phyloP scores from a whole-genome alignment of 2,113 vertebrate genomes.

The Anolis carolinensis region DNA sequence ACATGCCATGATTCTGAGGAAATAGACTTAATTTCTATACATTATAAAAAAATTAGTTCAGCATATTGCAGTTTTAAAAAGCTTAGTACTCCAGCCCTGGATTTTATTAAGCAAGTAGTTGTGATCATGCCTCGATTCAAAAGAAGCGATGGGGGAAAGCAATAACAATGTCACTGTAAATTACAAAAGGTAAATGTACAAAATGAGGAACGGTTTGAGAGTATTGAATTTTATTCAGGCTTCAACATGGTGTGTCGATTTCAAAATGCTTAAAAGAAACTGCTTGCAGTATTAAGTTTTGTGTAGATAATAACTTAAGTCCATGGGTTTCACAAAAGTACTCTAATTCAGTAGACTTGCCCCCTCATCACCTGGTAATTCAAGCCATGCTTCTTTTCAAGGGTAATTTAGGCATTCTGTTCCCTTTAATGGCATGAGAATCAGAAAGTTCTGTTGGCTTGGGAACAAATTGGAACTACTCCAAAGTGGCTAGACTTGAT shows the following conservation, averaged over 20 bases:
- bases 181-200: slow-evolving; percentile 5
- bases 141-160: slow-evolving; percentile 9
- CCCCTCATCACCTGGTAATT: slow-evolving; percentile 13
- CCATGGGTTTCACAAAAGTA: neutral
- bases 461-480: slow-evolving; percentile 28
- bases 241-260: slow-evolving; percentile 16
- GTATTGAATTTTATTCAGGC: slow-evolving; percentile 38
- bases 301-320: slow-evolving; percentile 31
- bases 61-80: neutral
- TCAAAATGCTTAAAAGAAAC: slow-evolving; percentile 36
- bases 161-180: slow-evolving; percentile 4
- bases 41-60: neutral
- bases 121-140: slow-evolving; percentile 20
- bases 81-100: slow-evolving; percentile 5
- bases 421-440: slow-evolving; percentile 42
- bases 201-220: slow-evolving; percentile 20
- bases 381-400: slow-evolving; percentile 55
- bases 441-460: slow-evolving; percentile 41
- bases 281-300: slow-evolving; percentile 44
- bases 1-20: neutral
- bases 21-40: neutral
- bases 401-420: slow-evolving; percentile 25
- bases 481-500: slow-evolving; percentile 6
- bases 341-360: slow-evolving; percentile 29
- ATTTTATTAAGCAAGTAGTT: neutral